These are phyloP conservation scores for Rhabdophis nuchalis DNA, from an alignment of 2,797 vertebrate species.

Conservation along the genomic window DNA sequence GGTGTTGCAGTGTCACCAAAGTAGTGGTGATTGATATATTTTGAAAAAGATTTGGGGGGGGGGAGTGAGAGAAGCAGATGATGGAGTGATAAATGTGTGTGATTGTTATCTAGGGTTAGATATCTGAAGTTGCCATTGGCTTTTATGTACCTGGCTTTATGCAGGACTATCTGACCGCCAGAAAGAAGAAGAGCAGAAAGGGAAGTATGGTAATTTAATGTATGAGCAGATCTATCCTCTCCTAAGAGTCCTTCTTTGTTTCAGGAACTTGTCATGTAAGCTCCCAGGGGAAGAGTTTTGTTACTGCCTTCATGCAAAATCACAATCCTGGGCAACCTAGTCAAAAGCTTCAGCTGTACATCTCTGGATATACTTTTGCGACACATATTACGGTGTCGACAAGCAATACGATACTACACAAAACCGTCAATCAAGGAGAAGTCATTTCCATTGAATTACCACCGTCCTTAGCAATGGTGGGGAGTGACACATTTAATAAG, in stretches of 20 bases:
- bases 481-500: conserved; percentile 38
- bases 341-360: neutral
- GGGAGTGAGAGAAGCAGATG: neutral
- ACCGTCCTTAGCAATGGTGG: conserved; percentile 46
- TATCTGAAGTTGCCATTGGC: neutral
- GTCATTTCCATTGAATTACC: conserved; percentile 54
- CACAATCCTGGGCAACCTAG: too few species aligned
- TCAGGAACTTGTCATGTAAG: neutral
- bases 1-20: neutral
- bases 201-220: neutral
- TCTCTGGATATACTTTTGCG: neutral
- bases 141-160: neutral
- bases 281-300: neutral
- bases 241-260: neutral
- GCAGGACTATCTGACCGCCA: neutral
- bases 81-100: neutral
- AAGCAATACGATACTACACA: conserved; percentile 13
- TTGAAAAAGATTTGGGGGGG: too few species aligned
- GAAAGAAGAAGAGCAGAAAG: neutral
- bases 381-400: conserved; percentile 38
- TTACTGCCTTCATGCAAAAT: neutral
- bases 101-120: neutral
- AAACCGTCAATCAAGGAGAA: conserved; percentile 31
- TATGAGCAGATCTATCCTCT: neutral
- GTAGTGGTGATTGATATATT: neutral